These are phyloP conservation scores for Aporrectodea caliginosa DNA, from an alignment of 1,140 invertebrate species.

Conservation along the genomic window DNA sequence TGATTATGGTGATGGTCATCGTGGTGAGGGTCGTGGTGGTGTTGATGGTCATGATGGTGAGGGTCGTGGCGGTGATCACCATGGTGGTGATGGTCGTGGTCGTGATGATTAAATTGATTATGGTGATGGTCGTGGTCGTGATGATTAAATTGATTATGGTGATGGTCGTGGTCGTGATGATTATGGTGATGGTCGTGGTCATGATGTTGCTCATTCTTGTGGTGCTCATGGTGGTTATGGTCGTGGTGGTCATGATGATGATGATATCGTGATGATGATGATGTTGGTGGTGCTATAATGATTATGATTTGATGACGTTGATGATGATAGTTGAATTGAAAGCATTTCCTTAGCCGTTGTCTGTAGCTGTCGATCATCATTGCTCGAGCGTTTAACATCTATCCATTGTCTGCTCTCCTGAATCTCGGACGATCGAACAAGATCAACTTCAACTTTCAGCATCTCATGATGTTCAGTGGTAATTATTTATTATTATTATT, in stretches of 20 bases:
- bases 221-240: neutral
- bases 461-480: slow-evolving; percentile 98
- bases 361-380: slow-evolving; percentile 73
- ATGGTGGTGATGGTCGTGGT: neutral
- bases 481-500: slow-evolving; percentile 53
- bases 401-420: slow-evolving; percentile 87
- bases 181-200: neutral
- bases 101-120: neutral
- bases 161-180: neutral
- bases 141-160: neutral
- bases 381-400: slow-evolving; percentile 88
- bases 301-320: no score
- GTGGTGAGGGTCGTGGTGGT: neutral
- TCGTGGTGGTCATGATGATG: no score
- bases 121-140: neutral
- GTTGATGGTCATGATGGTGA: neutral
- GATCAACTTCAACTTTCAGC: slow-evolving; percentile 85
- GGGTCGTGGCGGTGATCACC: neutral
- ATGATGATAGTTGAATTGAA: neutral
- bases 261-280: no score
- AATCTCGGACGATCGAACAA: slow-evolving; percentile 90
- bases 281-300: no score
- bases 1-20: no score
- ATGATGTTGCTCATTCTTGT: neutral
- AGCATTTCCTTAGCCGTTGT: slow-evolving; percentile 36